Evolutionary conservation across 2,888 invertebrate genomes (phyloP).

Genomic region (Epirrita christyi): DNA sequence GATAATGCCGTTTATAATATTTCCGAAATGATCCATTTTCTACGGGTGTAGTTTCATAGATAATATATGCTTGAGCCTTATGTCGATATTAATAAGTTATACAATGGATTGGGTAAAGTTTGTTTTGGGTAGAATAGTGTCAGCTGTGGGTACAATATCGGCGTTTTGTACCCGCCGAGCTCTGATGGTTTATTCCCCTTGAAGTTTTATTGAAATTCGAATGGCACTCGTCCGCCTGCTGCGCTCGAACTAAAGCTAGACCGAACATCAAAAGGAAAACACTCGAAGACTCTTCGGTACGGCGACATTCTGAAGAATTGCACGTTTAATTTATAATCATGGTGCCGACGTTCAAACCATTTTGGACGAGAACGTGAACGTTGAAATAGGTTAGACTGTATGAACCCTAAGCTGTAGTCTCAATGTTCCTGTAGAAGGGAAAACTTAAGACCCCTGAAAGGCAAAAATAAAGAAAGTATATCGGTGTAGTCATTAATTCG

Average conservation of each 20-base stretch:
- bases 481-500: too few species aligned
- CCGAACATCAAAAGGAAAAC: constrained; percentile 50
- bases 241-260: constrained; percentile 45
- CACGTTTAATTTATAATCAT: constrained; percentile 39
- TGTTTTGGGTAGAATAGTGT: constrained; percentile 39
- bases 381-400: neutral
- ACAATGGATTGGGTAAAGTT: constrained; percentile 16
- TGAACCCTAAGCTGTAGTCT: neutral
- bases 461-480: too few species aligned
- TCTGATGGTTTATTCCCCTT: constrained; percentile 69
- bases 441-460: too few species aligned
- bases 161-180: constrained; percentile 41
- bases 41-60: constrained; percentile 5
- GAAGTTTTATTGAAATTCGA: constrained; percentile 76
- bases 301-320: constrained; percentile 25
- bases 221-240: constrained; percentile 52
- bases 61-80: constrained; percentile 3
- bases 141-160: constrained; percentile 64
- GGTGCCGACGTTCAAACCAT: constrained; percentile 2
- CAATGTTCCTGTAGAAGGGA: too few species aligned
- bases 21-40: constrained; percentile 23
- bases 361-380: constrained; percentile 2
- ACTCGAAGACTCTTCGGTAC: constrained; percentile 38
- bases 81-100: constrained; percentile 14
- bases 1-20: constrained; percentile 43